phyloP scores from a whole-genome alignment of 2,797 vertebrate species.

The Discoglossus pictus region DNA sequence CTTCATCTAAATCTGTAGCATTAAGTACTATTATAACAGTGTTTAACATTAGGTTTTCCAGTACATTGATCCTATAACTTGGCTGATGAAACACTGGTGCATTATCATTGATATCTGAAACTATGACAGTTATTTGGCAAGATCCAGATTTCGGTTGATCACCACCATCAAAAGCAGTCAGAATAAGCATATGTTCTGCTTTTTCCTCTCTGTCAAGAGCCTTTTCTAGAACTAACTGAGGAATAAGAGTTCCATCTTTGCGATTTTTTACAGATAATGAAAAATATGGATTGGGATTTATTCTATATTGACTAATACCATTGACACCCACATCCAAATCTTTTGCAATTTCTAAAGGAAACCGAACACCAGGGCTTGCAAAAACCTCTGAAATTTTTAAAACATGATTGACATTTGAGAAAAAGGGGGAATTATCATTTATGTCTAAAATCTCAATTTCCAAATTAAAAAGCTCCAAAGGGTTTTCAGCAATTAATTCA shows the following conservation, averaged over 20 bases:
- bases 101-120: slow-evolving; percentile 64
- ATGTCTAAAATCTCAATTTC: slow-evolving; percentile 57
- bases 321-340: slow-evolving; percentile 61
- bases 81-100: slow-evolving; percentile 61
- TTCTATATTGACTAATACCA: slow-evolving; percentile 60
- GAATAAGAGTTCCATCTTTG: slow-evolving; percentile 61
- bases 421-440: slow-evolving; percentile 57
- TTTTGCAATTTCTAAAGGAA: slow-evolving; percentile 61
- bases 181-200: slow-evolving; percentile 58
- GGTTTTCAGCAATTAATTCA: slow-evolving; percentile 68
- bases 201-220: slow-evolving; percentile 40
- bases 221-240: slow-evolving; percentile 57
- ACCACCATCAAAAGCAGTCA: slow-evolving; percentile 62
- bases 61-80: slow-evolving; percentile 57
- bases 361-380: slow-evolving; percentile 52
- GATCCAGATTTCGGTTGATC: slow-evolving; percentile 58
- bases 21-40: slow-evolving; percentile 59
- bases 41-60: slow-evolving; percentile 57
- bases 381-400: slow-evolving; percentile 60
- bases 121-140: slow-evolving; percentile 57
- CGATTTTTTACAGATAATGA: too few species aligned
- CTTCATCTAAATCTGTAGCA: slow-evolving; percentile 60
- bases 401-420: slow-evolving; percentile 53
- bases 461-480: slow-evolving; percentile 63
- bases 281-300: slow-evolving; percentile 61